These are phyloP conservation scores for Phycodurus eques DNA, from an alignment of 2,113 vertebrate genomes.

Conservation along the genomic window DNA sequence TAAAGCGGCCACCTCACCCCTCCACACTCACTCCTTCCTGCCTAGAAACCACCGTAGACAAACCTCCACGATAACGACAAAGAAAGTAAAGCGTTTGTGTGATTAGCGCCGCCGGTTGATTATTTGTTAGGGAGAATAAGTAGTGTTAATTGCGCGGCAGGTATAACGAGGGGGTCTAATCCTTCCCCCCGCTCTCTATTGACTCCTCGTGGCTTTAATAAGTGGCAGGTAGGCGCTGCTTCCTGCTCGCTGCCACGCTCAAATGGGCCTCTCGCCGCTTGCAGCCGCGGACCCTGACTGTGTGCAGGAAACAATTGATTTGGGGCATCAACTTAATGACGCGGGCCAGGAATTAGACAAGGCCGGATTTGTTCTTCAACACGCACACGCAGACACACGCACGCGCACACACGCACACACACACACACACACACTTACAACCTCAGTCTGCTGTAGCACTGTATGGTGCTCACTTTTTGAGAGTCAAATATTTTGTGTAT, in stretches of 20 bases:
- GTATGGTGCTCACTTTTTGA: not conserved
- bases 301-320: conserved; percentile 81
- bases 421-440: not conserved
- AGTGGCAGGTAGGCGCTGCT: conserved; percentile 80
- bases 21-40: not conserved
- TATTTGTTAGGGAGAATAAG: conserved; percentile 73
- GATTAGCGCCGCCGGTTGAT: conserved; percentile 23
- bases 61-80: not conserved
- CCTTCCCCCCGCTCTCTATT: conserved; percentile 72
- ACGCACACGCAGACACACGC: conserved; percentile 43
- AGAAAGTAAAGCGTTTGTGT: conserved; percentile 4
- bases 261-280: conserved; percentile 76
- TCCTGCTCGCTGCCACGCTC: conserved; percentile 80
- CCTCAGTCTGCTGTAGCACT: not conserved
- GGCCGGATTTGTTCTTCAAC: conserved; percentile 25
- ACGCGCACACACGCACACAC: too few species aligned
- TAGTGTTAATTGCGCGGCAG: conserved; percentile 81
- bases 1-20: not conserved
- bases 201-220: conserved; percentile 79
- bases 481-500: not conserved
- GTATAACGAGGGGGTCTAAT: conserved; percentile 81
- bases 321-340: conserved; percentile 80
- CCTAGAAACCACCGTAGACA: not conserved
- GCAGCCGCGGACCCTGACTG: conserved; percentile 76
- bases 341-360: conserved; percentile 71